Conservation (phyloP, 2,113 vertebrate species). For the Phyllostomus hastatus region DNA sequence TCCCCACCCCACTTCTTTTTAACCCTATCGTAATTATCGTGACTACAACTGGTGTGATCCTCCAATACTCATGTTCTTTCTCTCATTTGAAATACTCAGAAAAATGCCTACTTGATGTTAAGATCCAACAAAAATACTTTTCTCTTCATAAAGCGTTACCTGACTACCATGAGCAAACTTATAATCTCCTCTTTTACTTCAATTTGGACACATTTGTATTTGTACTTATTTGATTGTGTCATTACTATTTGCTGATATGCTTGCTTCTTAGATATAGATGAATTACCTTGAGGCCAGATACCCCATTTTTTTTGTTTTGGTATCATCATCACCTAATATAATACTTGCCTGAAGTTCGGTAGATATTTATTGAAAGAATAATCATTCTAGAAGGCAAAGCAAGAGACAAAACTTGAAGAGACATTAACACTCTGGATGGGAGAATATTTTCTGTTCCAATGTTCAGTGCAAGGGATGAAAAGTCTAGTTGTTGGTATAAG, state of each 20-base stretch:
- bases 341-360: neutral
- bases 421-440: neutral
- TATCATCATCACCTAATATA: neutral
- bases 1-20: neutral
- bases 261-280: neutral
- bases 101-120: neutral
- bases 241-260: neutral
- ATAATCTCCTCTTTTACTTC: neutral
- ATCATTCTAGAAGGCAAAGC: neutral
- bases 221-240: neutral
- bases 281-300: neutral
- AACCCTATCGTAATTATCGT: neutral
- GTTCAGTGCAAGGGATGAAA: neutral
- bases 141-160: neutral
- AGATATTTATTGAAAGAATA: neutral
- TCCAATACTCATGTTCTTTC: neutral
- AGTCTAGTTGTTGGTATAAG: neutral
- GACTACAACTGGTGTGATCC: neutral
- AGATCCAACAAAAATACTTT: neutral
- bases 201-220: neutral
- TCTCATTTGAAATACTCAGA: neutral
- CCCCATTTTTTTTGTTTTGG: neutral
- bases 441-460: neutral
- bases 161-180: neutral
- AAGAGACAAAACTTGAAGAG: neutral